Evolutionary conservation across 2,888 invertebrate species (phyloP), one percentile per base, ranked within the genome.

Genomic region (Calliphora vomitoria): DNA sequence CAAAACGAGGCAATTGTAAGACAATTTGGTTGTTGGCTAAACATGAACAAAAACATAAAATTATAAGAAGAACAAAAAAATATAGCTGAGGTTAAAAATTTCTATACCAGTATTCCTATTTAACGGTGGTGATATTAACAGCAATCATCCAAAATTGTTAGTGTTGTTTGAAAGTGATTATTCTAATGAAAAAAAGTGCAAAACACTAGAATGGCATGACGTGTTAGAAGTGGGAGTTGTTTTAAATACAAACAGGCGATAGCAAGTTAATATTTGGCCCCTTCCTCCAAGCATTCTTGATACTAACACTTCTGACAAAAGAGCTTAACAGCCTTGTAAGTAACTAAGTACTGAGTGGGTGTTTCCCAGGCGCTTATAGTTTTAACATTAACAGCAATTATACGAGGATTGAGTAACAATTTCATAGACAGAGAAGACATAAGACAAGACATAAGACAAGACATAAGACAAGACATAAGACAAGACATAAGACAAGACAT

Each of bases 251-350:
- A 74, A 75, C 80, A 58, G 85, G 89, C 90, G 90, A 90, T 91
- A 90, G 90, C 90, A 91, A 92, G 91, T 92, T 92, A 92, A 92
- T 92, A 92, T 92, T 90, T 81, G 25, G 55, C 53, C 8, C 25
- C 15, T 44, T 15, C 35, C 25, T 25, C 38, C 31, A 8, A 18
- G 8, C 18, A 38, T 44, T 47, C 76, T 55, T 25, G 18, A 62
- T 18, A 31, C 38, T 60, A 72, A 81, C 25, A 50, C 76, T 50
- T 38, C 60, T 76, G 44, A 78, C 60, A 62, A 82, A 75, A 50
- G 31, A 82, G 85, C 85, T 74, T 68, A 76, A 62, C 55, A 74
- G 35, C 58, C 53, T 74, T 74, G 53, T 55, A 15, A 81, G 78
- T 71, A 72, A 25, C 38, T 74, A 10, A 25, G 35, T 38, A 15